These are phyloP conservation scores for Hippocampus kuda DNA, from an alignment of 2,797 vertebrate genomes.

Conservation along the genomic window DNA sequence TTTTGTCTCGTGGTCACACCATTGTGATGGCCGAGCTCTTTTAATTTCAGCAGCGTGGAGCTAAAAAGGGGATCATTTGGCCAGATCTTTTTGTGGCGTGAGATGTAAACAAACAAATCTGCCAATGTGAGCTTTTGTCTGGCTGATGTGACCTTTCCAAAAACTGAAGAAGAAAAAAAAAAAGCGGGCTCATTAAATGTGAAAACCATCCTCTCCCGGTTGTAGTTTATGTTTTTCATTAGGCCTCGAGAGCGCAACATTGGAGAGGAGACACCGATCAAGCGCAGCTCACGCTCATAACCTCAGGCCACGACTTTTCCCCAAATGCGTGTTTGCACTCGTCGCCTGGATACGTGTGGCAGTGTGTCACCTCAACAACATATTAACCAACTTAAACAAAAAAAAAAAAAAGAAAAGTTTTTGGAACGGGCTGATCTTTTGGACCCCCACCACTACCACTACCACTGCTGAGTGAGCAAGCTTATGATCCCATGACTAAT, in stretches of 20 bases:
- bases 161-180: too few species aligned
- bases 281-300: neutral
- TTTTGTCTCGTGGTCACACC: conserved; percentile 50
- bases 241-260: neutral
- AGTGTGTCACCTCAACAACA: conserved; percentile 11
- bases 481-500: conserved; percentile 25
- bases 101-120: conserved; percentile 63
- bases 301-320: neutral
- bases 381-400: conserved; percentile 8
- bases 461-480: neutral
- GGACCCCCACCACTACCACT: neutral
- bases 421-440: conserved; percentile 17
- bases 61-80: conserved; percentile 28
- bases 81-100: conserved; percentile 53
- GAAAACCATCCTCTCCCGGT: too few species aligned
- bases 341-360: neutral
- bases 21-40: conserved; percentile 30
- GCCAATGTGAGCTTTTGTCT: conserved; percentile 57
- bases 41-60: conserved; percentile 13
- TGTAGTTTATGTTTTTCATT: conserved; percentile 1
- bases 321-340: neutral
- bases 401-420: conserved; percentile 15
- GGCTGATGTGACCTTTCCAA: neutral
- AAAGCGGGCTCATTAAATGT: too few species aligned
- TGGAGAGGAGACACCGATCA: neutral